Percentiles rank a stretch among this genome's conserved stretches.
Evolutionary conservation across 2,888 invertebrate species (phyloP).

Genomic region (Hecatera dysodea): DNA sequence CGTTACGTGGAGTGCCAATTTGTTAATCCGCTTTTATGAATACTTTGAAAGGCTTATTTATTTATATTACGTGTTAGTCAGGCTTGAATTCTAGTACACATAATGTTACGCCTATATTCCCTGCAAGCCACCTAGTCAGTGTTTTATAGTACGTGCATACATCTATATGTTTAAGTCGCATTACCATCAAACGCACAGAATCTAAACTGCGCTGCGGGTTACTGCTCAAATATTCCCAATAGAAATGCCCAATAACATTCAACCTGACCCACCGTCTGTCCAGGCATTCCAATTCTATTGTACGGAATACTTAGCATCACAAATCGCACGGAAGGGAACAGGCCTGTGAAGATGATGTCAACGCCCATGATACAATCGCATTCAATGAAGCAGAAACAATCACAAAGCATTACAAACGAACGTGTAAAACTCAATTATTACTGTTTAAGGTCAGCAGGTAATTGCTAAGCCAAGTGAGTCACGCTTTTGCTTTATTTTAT

Average conservation of each 20-base stretch:
- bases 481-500: conserved; percentile 32
- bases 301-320: not conserved
- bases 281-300: not conserved
- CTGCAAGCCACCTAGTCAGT: not conserved
- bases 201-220: no score
- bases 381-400: conserved; percentile 54
- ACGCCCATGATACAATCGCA: conserved; percentile 36
- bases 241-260: not conserved
- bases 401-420: conserved; percentile 43
- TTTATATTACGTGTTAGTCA: conserved; percentile 8
- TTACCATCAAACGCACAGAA: not conserved
- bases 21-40: conserved; percentile 37
- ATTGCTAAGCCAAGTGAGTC: conserved; percentile 37
- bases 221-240: not conserved
- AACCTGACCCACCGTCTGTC: not conserved
- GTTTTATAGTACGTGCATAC: not conserved
- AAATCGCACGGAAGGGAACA: conserved; percentile 24
- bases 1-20: conserved; percentile 36
- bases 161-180: not conserved
- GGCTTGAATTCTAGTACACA: conserved; percentile 8
- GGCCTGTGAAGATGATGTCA: conserved; percentile 44
- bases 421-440: conserved; percentile 46
- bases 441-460: conserved; percentile 54
- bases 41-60: conserved; percentile 27
- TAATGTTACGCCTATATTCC: not conserved